Evolutionary conservation across 2,113 vertebrate species (phyloP), one percentile per base, ranked within the genome.

Genomic region (Nanorana parkeri): DNA sequence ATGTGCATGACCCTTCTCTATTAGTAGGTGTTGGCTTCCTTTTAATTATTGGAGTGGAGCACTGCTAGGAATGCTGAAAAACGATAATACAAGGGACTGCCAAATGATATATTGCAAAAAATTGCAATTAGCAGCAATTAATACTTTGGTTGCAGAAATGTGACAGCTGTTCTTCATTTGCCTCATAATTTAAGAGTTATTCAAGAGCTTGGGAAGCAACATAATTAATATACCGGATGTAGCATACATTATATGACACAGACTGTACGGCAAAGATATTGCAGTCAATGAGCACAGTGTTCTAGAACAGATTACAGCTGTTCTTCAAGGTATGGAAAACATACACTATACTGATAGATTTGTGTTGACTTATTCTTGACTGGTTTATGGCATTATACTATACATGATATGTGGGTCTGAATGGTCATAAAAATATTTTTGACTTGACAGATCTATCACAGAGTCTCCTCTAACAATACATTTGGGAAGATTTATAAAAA

Each of bases 91-190:
- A 19, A 51, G 16, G 78, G 32, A 26, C 67, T 55, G 79, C 68
- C 68, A 81, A 55, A 21, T 65, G 68, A 72, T 73, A 73, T 56
- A 80, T 17, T 73, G n/a, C 15, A 52, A 65, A 47, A 73, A 65
- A 26, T n/a, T 64, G 41, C 79, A 72, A 81, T 81, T 81, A 81
- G 58, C 56, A 81, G 36, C 79, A 81, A 81, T 81, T 81, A 81
- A 61, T 71, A 80, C 78, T 51, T 71, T 51, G 3, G 55, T 64
- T 64, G 78, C 68, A 72, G 36, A 61, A 80, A 72, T 24, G 23
- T 73, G 68, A 64, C 68, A 81, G 68, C 79, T 81, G 79, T 71
- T 71, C 67, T 60, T 71, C 78, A 71, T 51, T 80, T 65, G 23
- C 60, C 73, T 81, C 68, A 52, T 17, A 54, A 64, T 54, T 66